Evolutionary conservation across 2,797 vertebrate genomes (phyloP), one percentile per base, ranked within the genome.

Genomic region (Argyrosomus regius): DNA sequence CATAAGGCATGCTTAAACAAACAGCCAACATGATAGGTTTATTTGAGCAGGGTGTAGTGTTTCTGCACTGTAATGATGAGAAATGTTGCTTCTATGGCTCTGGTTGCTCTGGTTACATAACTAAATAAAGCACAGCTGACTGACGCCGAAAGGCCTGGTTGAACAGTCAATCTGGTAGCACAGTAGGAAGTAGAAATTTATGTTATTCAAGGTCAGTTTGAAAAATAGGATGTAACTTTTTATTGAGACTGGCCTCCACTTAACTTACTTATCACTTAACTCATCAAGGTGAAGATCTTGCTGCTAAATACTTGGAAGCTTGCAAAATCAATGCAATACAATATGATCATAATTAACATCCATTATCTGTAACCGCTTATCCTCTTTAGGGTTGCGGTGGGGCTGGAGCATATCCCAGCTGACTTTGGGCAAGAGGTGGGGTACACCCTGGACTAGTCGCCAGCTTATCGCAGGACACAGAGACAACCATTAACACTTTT

Each of bases 51-150:
- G 39, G n/a, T 70, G 75, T 11, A 70, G 52, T 56, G 58, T 18
- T 26, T 1, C 31, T 52, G 45, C 6, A n/a, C 12, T 35, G 11
- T 1, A 14, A 1, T 24, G 41, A 68, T 58, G 53, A 72, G 31
- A 72, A 82, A 67, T 69, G 79, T 11, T 41, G 28, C 20, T 28
- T 63, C 64, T 50, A n/a, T 14, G 22, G 67, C 53, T 65, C n/a
- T 58, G 26, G 46, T 49, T 53, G 16, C 54, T 60, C 18, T 45
- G 35, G 70, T 86, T 87, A 78, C 57, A 80, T 59, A 81, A 89
- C 75, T 57, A 26, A 28, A 70, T 57, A 26, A 28, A 72, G 8
- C 17, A 60, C 60, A 62, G 41, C 28, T 56, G 24, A 50, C 20
- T 5, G 18, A 63, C 28, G 26, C 16, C 26, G 45, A 78, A 66